A percentile compares a stretch with the other conserved stretches of the same genome.
Evolutionary conservation across 2,113 vertebrate species (phyloP).

Genomic region (Dissostichus mawsoni): DNA sequence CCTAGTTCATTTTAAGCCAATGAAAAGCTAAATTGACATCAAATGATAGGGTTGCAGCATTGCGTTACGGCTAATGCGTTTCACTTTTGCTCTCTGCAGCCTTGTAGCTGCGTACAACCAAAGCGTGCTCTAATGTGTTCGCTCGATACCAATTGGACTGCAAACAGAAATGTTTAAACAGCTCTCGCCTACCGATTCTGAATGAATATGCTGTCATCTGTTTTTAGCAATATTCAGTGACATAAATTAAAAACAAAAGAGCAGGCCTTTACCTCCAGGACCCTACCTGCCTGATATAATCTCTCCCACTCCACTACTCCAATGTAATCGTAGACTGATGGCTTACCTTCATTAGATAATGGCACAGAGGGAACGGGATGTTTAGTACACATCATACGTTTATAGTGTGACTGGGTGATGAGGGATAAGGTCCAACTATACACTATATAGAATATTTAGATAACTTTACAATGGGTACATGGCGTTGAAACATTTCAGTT

Average conservation of each 20-base stretch:
- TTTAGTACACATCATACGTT: conserved; percentile 50
- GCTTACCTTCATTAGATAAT: conserved; percentile 72
- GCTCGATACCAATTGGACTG: no score
- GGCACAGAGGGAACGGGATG: conserved; percentile 35
- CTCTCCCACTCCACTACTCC: conserved; percentile 33
- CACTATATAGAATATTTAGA: background rate
- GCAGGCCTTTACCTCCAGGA: conserved; percentile 11
- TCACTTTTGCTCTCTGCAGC: no score
- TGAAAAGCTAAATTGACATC: no score
- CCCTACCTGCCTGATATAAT: conserved; percentile 41
- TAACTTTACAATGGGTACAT: background rate
- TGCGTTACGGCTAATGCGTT: no score
- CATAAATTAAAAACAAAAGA: background rate
- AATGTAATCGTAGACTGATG: conserved; percentile 35
- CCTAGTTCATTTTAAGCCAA: no score
- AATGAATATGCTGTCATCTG: no score
- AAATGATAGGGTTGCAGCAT: no score
- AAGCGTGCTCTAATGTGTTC: no score
- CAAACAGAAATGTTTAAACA: no score
- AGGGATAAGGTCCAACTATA: conserved; percentile 14
- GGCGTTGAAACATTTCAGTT: background rate
- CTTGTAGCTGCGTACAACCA: no score
- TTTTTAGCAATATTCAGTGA: background rate
- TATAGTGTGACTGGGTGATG: conserved; percentile 6
- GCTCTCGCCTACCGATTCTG: no score